Evolutionary conservation across 2,888 invertebrate species (phyloP), one percentile per base, ranked within the genome.

Genomic region (Drosophila siamana): DNA sequence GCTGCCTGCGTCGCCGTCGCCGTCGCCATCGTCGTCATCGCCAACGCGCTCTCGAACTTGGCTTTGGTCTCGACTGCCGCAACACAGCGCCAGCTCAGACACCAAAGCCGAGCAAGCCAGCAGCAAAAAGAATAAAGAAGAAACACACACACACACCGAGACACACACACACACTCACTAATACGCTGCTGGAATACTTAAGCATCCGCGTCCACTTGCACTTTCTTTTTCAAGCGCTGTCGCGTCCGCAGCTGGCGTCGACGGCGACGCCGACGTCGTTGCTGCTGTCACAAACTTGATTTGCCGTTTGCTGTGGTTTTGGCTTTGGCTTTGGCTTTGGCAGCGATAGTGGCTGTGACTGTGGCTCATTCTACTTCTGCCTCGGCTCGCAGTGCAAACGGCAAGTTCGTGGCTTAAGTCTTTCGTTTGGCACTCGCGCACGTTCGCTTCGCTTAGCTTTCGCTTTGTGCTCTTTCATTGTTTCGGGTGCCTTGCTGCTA

Each of bases 151-250:
- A 43, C 38, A 33, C 1, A 19, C 43, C 19, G 38, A 50, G 28
- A 56, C 43, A 56, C 38, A 62, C 28, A 40, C 15, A 46, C 38
- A 33, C 1, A 19, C 43, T 19, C 40, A 47, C 50, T 30, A 11
- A n/a, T 46, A 47, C 69, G 75, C 85, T 78, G 83, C 61, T 78
- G 86, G 91, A 91, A 91, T 91, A 90, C 80, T 90, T 84, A 90
- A 91, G 88, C 89, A 90, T 90, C 90, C 90, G 90, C 82, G 78
- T 90, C 91, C 90, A 90, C 90, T 90, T 90, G 90, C 90, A 90
- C 90, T 90, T 90, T 90, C 90, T 90, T 90, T 90, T 90, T 90
- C 85, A 69, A 73, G 74, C 88, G 74, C 74, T 61, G 78, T 68
- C 65, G 59, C 51, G 3, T 36, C 46, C 57, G 65, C 61, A 47